phyloP scores from a whole-genome alignment of 2,113 vertebrate species.

The Phalacrocorax pelagicus region DNA sequence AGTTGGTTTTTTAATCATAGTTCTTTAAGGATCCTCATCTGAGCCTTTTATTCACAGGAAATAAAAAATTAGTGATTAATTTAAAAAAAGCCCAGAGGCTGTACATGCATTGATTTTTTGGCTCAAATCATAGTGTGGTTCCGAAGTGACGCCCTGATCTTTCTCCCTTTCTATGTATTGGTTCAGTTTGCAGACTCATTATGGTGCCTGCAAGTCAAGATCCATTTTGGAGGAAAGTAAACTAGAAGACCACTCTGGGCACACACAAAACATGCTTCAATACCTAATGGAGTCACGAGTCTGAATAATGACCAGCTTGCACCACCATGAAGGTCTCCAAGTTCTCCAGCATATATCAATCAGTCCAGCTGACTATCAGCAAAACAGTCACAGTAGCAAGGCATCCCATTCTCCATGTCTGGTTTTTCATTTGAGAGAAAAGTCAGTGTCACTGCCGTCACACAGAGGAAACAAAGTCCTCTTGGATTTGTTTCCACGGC shows the following conservation, averaged over 20 bases:
- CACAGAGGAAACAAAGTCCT: neutral
- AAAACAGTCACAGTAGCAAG: neutral
- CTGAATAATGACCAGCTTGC: neutral
- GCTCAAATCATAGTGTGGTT: neutral
- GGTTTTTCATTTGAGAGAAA: neutral
- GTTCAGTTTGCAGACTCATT: neutral
- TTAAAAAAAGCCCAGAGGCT: neutral
- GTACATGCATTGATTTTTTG: neutral
- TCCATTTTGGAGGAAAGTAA: neutral
- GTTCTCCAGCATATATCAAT: neutral
- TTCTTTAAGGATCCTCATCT: neutral
- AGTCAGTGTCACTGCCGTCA: neutral
- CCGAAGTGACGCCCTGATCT: neutral
- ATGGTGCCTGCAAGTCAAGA: neutral
- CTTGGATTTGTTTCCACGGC: neutral
- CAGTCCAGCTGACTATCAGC: neutral
- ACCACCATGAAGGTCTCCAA: neutral
- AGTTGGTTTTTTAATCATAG: neutral
- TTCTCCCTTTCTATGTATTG: neutral
- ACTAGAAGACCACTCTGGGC: neutral
- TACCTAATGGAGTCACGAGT: neutral
- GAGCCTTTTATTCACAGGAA: neutral
- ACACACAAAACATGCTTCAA: neutral
- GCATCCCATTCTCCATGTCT: neutral
- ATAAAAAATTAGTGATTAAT: neutral